A percentile compares a stretch with the other conserved stretches of the same genome.
Evolutionary conservation across 2,113 vertebrate species (phyloP).

Genomic region (Vulpes vulpes): DNA sequence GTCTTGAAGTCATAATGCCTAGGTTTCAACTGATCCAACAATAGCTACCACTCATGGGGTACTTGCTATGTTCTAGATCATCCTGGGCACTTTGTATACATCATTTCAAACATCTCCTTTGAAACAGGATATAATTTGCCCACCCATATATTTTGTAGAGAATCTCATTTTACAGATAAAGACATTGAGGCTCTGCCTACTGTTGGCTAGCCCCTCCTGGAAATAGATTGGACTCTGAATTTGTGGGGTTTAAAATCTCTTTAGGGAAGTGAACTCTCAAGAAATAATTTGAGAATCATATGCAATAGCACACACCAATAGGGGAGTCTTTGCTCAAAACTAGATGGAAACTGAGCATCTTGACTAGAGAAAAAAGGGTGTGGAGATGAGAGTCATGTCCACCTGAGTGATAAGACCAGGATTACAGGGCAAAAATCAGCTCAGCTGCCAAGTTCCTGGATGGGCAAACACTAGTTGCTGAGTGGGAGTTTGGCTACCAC

Average conservation of each 20-base stretch:
- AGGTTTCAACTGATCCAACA: background rate
- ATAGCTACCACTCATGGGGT: background rate
- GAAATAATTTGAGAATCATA: background rate
- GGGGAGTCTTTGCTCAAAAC: background rate
- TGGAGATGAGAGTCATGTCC: background rate
- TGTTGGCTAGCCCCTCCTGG: background rate
- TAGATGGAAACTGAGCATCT: background rate
- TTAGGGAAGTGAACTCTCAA: background rate
- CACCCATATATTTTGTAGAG: background rate
- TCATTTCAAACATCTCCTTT: conserved; percentile 7
- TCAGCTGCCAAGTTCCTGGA: background rate
- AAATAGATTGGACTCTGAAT: background rate
- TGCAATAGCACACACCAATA: background rate
- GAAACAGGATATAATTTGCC: background rate
- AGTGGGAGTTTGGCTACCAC: background rate
- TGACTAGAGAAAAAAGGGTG: background rate
- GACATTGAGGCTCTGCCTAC: background rate
- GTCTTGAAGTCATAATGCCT: background rate
- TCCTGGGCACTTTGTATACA: background rate
- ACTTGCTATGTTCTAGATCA: background rate
- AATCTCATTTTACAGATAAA: background rate
- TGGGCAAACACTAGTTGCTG: background rate
- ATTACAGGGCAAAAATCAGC: background rate
- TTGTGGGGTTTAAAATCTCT: background rate
- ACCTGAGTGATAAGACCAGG: background rate